Evolutionary conservation across 2,888 invertebrate genomes (phyloP).

Genomic region (Thymelicus sylvestris): DNA sequence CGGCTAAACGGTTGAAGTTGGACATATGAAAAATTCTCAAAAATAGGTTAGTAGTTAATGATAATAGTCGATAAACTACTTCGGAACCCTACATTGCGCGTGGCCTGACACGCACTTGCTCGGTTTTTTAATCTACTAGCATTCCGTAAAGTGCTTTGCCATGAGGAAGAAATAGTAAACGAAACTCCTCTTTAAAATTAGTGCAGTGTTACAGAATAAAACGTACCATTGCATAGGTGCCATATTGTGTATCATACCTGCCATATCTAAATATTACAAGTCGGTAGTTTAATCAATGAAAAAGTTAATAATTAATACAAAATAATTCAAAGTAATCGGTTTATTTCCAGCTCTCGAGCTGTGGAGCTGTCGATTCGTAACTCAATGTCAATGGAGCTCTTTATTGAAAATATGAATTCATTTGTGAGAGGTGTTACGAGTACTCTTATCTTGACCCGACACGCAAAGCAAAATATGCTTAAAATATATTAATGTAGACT

Average conservation of each 20-base stretch:
- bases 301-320: constrained; percentile 31
- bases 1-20: no score
- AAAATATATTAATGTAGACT: constrained; percentile 14
- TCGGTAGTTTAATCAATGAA: constrained; percentile 9
- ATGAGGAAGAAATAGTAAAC: no score
- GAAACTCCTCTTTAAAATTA: no score
- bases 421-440: constrained; percentile 32
- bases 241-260: not conserved
- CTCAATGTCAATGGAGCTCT: constrained; percentile 25
- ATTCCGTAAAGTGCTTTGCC: no score
- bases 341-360: constrained; percentile 29
- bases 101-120: no score
- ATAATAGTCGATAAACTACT: no score
- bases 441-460: constrained; percentile 33
- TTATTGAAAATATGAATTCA: constrained; percentile 32
- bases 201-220: no score
- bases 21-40: no score
- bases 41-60: no score
- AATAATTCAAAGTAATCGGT: constrained; percentile 36
- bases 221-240: no score
- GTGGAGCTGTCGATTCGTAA: constrained; percentile 19
- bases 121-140: no score
- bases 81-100: no score
- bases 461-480: constrained; percentile 27
- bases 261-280: not conserved